These are phyloP conservation scores for Strigamia crassipes DNA, from an alignment of 2,888 invertebrate genomes.

Conservation along the genomic window DNA sequence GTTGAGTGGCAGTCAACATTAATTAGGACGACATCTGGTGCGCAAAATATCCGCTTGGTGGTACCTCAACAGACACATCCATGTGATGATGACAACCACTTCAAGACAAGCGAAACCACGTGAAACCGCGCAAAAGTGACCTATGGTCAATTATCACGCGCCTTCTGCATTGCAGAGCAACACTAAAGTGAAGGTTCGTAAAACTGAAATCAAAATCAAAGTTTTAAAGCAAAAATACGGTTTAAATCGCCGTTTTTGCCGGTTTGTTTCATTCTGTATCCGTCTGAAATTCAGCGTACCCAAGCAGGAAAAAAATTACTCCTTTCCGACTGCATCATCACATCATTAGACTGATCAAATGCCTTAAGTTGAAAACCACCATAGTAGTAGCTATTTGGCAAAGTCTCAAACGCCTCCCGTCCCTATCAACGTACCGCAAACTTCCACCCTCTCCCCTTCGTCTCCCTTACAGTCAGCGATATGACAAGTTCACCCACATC, in stretches of 20 bases:
- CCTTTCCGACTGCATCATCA: constrained; percentile 13
- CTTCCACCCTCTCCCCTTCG: background rate
- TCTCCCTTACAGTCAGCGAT: constrained; percentile 25
- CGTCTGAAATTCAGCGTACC: constrained; percentile 4
- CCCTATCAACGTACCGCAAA: constrained; percentile 25
- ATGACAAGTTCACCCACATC: constrained; percentile 32
- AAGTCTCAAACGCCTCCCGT: constrained; percentile 24
- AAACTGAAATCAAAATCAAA: background rate
- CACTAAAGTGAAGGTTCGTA: background rate
- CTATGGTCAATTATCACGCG: constrained; percentile 6
- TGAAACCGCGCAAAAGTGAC: constrained; percentile 16
- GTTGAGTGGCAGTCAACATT: constrained; percentile 39
- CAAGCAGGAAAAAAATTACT: constrained; percentile 20
- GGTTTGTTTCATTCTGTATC: background rate
- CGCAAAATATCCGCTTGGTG: constrained; percentile 34
- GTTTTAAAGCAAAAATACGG: background rate
- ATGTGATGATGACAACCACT: constrained; percentile 23
- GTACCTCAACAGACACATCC: constrained; percentile 7
- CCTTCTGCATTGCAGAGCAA: background rate
- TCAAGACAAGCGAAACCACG: constrained; percentile 13
- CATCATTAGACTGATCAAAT: constrained; percentile 23
- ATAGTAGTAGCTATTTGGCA: constrained; percentile 27
- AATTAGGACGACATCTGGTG: constrained; percentile 20
- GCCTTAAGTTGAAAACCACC: constrained; percentile 29
- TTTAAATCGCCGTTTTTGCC: background rate